Base-by-base conservation (phyloP, 1,140 invertebrate species). In the Periplaneta americana region DNA sequence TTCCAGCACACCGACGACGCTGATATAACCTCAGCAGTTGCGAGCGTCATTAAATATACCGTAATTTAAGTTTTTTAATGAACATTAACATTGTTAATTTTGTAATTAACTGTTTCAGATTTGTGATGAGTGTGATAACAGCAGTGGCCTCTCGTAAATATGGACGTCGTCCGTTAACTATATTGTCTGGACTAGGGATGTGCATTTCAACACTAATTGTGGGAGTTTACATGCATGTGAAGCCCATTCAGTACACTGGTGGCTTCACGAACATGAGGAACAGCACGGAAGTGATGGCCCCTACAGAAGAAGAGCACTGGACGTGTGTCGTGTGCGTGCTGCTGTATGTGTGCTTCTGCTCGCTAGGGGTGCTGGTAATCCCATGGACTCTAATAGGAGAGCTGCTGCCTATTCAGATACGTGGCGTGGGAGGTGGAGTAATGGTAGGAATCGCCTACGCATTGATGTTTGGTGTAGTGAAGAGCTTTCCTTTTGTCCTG, bases 371-470 rank as follows among this genome's bases (percentile, higher is more conserved):
- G 80, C 84, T 91, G 28, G 88, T 90, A 6, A 89, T 95, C 82
- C 94, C 94, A 3, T 94, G 93, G 92, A 91, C 91, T 0, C 81
- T 92, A 9, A 91, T 92, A 34, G 89, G 88, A 0, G 90, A 91
- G 86, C 83, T 88, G 6, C 85, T 91, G n/a, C 91, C 91, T 1
- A 87, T 89, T 28, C 89, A 89, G 79, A 90, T 91, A 34, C 87
- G 91, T 66, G 91, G 89, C 17, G 86, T 89, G 37, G 87, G 91
- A 6, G 88, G 91, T 15, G 91, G 91, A 0, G 79, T 93, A 8
- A 88, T 93, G 48, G 87, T 93, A 13, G 89, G 91, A 4, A 85
- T 90, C 32, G 92, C 92, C 35, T 94, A 94, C 88, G 66, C 91
- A 3, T 87, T 91, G 32, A 93, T 93, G 86, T 95, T 95, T 86